Conservation (phyloP, 2,888 invertebrate species). For the Stenodera caucasica region DNA sequence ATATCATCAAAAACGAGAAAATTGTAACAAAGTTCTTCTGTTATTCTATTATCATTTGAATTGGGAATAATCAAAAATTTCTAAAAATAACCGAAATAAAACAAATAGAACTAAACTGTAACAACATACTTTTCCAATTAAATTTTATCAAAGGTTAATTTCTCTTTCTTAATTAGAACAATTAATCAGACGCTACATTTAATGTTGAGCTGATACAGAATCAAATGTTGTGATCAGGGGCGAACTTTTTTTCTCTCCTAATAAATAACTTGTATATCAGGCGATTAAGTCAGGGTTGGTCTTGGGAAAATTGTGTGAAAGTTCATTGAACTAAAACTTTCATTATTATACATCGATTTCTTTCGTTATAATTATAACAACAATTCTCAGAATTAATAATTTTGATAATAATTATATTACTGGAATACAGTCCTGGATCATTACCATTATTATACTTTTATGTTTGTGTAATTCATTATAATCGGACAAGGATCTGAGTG, state of each 20-base stretch:
- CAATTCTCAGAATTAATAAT: too few relatives aligned
- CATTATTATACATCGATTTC: too few relatives aligned
- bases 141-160: slow-evolving; percentile 20
- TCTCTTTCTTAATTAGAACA: slow-evolving; percentile 24
- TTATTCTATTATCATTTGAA: neutral
- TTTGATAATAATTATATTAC: too few relatives aligned
- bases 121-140: slow-evolving; percentile 22
- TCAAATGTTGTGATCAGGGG: neutral
- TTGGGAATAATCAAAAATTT: neutral
- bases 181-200: slow-evolving; percentile 15
- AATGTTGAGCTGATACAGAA: slow-evolving; percentile 5
- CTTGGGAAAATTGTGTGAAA: neutral
- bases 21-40: too few relatives aligned
- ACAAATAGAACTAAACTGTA: neutral
- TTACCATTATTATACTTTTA: neutral
- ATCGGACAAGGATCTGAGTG: slow-evolving; percentile 29
- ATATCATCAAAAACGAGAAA: slow-evolving; percentile 14
- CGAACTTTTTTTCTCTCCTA: neutral
- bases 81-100: neutral
- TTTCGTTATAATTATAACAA: too few relatives aligned
- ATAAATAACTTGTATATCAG: neutral
- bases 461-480: slow-evolving; percentile 29
- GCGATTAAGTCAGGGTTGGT: neutral
- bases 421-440: neutral
- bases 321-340: neutral